phyloP scores from a whole-genome alignment of 2,113 vertebrate species.

The Rhineura floridana region DNA sequence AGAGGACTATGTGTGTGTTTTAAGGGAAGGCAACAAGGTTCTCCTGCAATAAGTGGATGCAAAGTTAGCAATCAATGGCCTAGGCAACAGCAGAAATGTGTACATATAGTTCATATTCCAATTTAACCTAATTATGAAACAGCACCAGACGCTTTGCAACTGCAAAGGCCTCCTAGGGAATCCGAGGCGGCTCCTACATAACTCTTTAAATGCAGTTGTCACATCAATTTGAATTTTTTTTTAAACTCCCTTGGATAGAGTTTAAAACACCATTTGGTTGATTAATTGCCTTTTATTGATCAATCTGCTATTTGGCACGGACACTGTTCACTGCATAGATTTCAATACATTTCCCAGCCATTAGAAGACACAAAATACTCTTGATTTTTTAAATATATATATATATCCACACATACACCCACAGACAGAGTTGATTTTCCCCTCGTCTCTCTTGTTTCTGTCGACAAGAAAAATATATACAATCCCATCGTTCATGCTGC shows the following conservation, averaged over 20 bases:
- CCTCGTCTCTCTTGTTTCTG: not conserved
- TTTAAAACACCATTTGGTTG: slow-evolving; percentile 65
- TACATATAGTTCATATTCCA: not conserved
- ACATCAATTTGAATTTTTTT: slow-evolving; percentile 33
- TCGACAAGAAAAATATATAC: not conserved
- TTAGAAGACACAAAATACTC: slow-evolving; percentile 42
- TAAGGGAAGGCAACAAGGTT: not conserved
- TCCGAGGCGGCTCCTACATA: not conserved
- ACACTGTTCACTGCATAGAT: slow-evolving; percentile 40
- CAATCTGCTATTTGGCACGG: slow-evolving; percentile 52
- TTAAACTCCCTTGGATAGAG: slow-evolving; percentile 44
- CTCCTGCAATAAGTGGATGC: not conserved
- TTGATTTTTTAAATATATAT: not conserved
- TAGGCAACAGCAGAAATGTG: not conserved
- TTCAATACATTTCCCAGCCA: slow-evolving; percentile 54
- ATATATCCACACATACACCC: not conserved
- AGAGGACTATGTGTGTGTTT: not conserved
- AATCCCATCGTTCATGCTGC: not conserved
- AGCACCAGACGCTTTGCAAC: not conserved
- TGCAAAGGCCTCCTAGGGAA: not conserved
- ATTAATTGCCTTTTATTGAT: slow-evolving; percentile 64
- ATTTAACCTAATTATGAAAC: slow-evolving; percentile 7
- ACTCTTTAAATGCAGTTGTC: slow-evolving; percentile 39
- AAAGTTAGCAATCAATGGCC: not conserved
- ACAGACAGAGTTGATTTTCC: not conserved